Evolutionary conservation across 2,797 vertebrate genomes (phyloP).

Genomic region (Spizella passerina): DNA sequence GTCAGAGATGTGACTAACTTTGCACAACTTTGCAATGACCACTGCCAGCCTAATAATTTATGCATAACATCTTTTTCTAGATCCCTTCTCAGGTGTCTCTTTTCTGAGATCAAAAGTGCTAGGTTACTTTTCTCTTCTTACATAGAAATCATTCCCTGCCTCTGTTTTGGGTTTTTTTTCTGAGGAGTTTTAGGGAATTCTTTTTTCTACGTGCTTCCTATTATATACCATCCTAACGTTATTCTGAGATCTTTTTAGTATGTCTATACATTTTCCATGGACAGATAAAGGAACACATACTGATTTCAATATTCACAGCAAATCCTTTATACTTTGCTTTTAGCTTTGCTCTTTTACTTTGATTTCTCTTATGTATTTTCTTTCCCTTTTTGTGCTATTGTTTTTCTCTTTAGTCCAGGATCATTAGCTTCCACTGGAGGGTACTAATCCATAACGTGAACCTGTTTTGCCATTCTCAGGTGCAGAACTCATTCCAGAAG

Average conservation of each 20-base stretch:
- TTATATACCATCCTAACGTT: background rate
- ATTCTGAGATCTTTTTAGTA: background rate
- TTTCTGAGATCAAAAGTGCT: background rate
- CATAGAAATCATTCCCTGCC: background rate
- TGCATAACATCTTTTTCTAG: background rate
- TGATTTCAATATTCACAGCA: background rate
- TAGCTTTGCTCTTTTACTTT: background rate
- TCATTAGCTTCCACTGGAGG: background rate
- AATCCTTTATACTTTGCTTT: background rate
- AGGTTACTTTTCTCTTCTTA: background rate
- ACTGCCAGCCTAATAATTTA: background rate
- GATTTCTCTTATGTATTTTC: background rate
- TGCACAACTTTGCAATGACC: background rate
- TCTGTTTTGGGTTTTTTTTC: background rate
- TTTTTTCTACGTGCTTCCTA: background rate
- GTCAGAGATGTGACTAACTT: background rate
- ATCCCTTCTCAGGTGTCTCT: background rate
- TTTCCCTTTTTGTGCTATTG: background rate
- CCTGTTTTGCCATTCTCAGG: background rate
- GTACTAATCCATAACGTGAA: background rate
- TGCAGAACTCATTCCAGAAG: background rate
- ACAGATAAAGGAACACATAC: background rate
- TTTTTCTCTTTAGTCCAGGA: background rate
- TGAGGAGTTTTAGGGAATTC: rapidly evolving
- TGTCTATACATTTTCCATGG: background rate